Percentiles rank a stretch among this genome's conserved stretches.
phyloP scores from a whole-genome alignment of 1,140 invertebrate genomes.

The Chrysomallon squamiferum region DNA sequence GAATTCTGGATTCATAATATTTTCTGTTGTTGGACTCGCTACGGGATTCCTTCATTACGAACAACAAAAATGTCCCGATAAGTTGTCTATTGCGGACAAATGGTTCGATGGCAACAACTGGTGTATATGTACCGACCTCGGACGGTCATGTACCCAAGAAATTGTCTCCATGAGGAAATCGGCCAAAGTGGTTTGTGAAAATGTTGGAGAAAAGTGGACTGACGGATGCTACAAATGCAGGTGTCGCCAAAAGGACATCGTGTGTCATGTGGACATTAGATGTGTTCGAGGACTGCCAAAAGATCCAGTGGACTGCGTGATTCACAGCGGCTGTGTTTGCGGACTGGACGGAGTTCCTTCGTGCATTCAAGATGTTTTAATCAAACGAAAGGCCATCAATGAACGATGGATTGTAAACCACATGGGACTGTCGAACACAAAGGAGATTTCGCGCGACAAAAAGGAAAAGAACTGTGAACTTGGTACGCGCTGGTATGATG shows the following conservation, averaged over 20 bases:
- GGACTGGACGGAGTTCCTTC: neutral
- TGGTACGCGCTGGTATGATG: neutral
- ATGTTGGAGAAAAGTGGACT: neutral
- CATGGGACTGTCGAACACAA: too few relatives aligned
- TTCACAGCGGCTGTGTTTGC: neutral
- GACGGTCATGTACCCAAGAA: neutral
- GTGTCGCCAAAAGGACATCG: neutral
- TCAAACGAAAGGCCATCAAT: too few relatives aligned
- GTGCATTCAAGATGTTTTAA: neutral
- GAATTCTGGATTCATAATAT: too few relatives aligned
- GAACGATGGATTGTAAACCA: too few relatives aligned
- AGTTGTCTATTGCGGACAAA: neutral
- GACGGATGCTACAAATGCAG: neutral
- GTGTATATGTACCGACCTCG: neutral
- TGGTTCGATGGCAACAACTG: slow-evolving; percentile 3
- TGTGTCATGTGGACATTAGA: neutral
- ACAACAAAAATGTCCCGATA: neutral
- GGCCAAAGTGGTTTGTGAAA: neutral
- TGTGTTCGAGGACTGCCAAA: neutral
- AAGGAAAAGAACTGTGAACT: too few relatives aligned
- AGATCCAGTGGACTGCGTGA: neutral
- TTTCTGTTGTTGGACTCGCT: too few relatives aligned
- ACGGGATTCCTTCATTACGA: too few relatives aligned
- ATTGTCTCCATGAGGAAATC: neutral
- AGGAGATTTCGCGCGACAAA: too few relatives aligned